Evolutionary conservation across 2,888 invertebrate species (phyloP), one percentile per base, ranked within the genome.

Genomic region (Acrocyrtus sp.): DNA sequence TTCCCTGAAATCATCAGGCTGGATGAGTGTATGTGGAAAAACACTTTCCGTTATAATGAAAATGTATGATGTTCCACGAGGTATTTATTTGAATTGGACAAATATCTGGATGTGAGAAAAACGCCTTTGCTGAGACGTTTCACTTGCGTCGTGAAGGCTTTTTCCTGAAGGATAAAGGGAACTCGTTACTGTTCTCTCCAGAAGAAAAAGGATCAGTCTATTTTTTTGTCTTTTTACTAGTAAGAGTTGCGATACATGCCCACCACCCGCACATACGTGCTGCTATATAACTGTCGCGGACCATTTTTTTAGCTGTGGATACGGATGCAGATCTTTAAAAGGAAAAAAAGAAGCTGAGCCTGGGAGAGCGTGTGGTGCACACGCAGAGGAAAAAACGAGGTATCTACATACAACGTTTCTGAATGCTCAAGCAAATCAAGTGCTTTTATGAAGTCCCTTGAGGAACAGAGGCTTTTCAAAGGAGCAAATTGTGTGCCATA

Each of bases 371-470:
- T 17, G 45, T 43, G 41, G 8, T 41, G 39, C 41, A 62, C 61
- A 41, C 27, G 12, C 19, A n/a, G n/a, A n/a, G n/a, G n/a, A n/a
- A n/a, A n/a, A n/a, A n/a, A n/a, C n/a, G n/a, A n/a, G n/a, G n/a
- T 22, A 66, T 48, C 26, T 19, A 48, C 24, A 2, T 19, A 43
- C 53, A 53, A 47, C 60, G 54, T 57, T 61, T 72, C 48, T 72
- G 72, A 63, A 63, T 69, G 79, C 70, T 79, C 73, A 78, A 75
- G 77, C 77, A 81, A 81, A 81, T 81, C 79, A 80, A 81, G 79
- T 80, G 79, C 76, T 80, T 81, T 81, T 81, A 81, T 80, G 78
- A 78, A n/a, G 72, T 81, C 81, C 78, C 79, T 53, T 41, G 79
- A 78, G 81, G 65, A 74, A 60, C 50, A 57, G 48, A 68, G 75